Evolutionary conservation across 2,113 vertebrate species (phyloP).

Genomic region (Camelus bactrianus): DNA sequence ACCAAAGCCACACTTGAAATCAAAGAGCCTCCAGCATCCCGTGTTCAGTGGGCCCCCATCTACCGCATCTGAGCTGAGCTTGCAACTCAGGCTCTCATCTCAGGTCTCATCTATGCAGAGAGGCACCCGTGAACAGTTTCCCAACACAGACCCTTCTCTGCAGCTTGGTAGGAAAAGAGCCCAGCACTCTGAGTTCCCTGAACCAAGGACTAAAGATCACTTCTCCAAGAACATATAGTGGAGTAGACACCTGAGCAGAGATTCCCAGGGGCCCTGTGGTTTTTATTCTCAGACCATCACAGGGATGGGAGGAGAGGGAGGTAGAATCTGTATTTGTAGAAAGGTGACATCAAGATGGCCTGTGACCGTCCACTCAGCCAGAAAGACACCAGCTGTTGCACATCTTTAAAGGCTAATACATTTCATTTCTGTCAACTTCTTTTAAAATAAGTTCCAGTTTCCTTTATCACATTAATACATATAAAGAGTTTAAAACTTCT

Average conservation of each 20-base stretch:
- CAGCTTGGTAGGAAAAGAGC: fast-evolving
- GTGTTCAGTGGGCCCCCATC: neutral
- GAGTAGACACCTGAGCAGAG: neutral
- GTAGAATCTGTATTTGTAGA: neutral
- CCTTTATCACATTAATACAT: neutral
- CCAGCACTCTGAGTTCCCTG: too few species aligned
- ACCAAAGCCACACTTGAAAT: neutral
- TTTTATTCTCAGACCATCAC: neutral
- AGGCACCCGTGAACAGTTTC: fast-evolving
- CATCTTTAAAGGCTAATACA: neutral
- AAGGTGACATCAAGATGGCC: neutral
- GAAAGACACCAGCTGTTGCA: neutral
- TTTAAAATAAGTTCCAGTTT: slow-evolving; percentile 13
- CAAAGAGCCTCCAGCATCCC: neutral
- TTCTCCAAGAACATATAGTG: neutral
- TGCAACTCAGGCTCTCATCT: too few species aligned
- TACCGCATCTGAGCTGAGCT: too few species aligned
- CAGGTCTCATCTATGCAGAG: neutral
- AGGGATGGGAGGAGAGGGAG: too few species aligned
- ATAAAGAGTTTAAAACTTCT: neutral
- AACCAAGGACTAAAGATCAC: neutral
- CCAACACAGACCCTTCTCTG: neutral
- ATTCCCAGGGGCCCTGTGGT: neutral
- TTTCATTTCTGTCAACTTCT: neutral
- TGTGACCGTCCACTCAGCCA: neutral